Evolutionary conservation across 2,797 vertebrate genomes (phyloP), one percentile per base, ranked within the genome.

Genomic region (Cossypha polioptera): DNA sequence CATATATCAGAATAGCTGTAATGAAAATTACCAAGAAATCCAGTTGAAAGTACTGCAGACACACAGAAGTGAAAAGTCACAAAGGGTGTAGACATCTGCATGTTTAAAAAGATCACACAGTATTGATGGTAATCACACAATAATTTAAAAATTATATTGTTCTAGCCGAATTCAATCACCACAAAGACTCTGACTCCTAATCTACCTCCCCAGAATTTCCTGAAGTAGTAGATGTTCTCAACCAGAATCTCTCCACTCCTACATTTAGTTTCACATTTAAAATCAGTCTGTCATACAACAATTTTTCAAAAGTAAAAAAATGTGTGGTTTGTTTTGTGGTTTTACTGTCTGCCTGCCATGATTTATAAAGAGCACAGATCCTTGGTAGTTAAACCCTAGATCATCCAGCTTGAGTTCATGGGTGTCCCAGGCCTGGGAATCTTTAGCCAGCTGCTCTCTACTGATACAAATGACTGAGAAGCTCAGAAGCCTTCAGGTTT

Each of bases 251-350:
- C 13, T 55, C 42, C 7, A 33, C 13, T 45, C 8, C 9, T 81
- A 28, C 40, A 19, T 42, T 83, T 74, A 78, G 14, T 59, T 63
- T 50, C 42, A 45, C 5, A 7, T 72, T 80, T 66, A 7, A 79
- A 73, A 38, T 38, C 55, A 62, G 22, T 72, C 78, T 58, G 10
- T 28, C 35, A 58, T 9, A 29, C 2, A 62, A 55, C 0, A 2
- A 15, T 43, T 72, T 57, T 74, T 63, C 25, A 75, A 33, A 88
- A 72, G 11, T 4, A 4, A n/a, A 66, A 66, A 18, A 48, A 16
- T 3, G 1, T 20, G 8, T 3, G 1, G 3, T 3, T 13, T 20
- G 2, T 9, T 9, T 40, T 36, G 43, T 38, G 9, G 3, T 58
- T 75, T 82, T 85, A 59, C 20, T 9, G 4, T 48, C 40, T 77